phyloP scores from a whole-genome alignment of 2,113 vertebrate species.

The Pachyramphus minor region DNA sequence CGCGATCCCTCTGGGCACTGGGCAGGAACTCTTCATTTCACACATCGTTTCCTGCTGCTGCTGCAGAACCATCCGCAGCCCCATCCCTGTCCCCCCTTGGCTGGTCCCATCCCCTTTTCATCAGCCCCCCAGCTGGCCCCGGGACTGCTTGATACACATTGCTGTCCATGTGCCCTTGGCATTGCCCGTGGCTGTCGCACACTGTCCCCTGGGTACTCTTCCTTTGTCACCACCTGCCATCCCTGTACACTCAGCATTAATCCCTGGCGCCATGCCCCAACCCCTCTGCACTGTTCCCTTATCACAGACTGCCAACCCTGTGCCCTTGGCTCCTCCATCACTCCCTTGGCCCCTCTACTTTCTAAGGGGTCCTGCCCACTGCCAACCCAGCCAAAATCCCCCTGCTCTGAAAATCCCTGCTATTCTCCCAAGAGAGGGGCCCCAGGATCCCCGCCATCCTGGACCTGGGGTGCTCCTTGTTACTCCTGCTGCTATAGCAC shows the following conservation, averaged over 20 bases:
- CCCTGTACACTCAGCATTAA: not conserved
- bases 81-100: not conserved
- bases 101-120: not conserved
- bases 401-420: not conserved
- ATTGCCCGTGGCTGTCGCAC: not conserved
- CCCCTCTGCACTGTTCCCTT: not conserved
- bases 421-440: not conserved
- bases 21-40: constrained; percentile 68
- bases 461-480: not conserved
- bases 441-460: not conserved
- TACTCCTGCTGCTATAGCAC: not conserved
- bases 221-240: not conserved
- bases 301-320: not conserved
- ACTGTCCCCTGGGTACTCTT: not conserved
- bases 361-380: not conserved
- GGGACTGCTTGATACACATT: not conserved
- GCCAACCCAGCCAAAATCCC: not conserved
- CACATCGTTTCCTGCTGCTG: constrained; percentile 51
- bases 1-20: constrained; percentile 52
- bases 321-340: not conserved
- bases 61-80: constrained; percentile 25
- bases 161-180: not conserved
- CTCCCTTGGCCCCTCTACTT: not conserved
- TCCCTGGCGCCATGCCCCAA: not conserved
- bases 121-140: not conserved